Conservation (phyloP, 1,140 invertebrate species). For the Bombus impatiens region DNA sequence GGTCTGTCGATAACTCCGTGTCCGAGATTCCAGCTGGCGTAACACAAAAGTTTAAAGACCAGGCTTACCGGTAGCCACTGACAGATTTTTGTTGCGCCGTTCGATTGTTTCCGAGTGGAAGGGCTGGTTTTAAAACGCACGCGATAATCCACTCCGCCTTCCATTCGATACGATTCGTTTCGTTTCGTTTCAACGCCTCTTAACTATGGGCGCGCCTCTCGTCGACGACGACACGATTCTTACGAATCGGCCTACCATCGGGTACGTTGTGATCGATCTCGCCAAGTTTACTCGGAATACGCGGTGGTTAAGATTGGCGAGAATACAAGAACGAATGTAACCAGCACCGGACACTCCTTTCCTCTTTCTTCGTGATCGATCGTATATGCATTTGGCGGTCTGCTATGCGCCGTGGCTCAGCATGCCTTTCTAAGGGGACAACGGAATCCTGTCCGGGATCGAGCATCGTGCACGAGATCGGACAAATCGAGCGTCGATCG, state of each 20-base stretch:
- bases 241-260: neutral
- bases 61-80: conserved; percentile 21
- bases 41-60: conserved; percentile 47
- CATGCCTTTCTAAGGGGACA: too few relatives aligned
- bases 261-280: too few relatives aligned
- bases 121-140: conserved; percentile 10
- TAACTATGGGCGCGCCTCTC: neutral
- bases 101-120: conserved; percentile 8
- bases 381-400: neutral
- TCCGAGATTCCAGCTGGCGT: conserved; percentile 23
- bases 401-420: too few relatives aligned
- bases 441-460: neutral
- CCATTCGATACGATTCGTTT: neutral
- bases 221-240: too few relatives aligned
- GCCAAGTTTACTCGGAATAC: neutral
- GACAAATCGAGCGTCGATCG: neutral
- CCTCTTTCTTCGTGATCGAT: neutral
- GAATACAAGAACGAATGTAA: too few relatives aligned
- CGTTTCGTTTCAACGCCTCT: neutral
- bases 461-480: conserved; percentile 2
- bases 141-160: conserved; percentile 5
- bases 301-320: too few relatives aligned
- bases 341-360: too few relatives aligned
- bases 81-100: neutral
- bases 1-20: conserved; percentile 49